Percentiles rank a stretch among this genome's conserved stretches.
These are phyloP conservation scores for Pristiophorus japonicus DNA, from an alignment of 2,113 vertebrate genomes.

Conservation along the genomic window DNA sequence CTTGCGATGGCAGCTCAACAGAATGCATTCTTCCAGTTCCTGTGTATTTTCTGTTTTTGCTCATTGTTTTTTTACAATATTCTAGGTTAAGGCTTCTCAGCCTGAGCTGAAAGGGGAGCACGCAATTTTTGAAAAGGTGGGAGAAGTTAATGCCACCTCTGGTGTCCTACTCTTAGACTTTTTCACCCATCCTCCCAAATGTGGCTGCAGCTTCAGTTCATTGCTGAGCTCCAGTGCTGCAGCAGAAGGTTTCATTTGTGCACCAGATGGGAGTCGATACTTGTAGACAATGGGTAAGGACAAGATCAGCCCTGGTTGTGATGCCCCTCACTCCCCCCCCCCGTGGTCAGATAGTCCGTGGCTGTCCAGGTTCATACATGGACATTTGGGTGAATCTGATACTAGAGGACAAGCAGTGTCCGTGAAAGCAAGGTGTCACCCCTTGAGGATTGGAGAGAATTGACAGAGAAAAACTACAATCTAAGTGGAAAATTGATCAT, in stretches of 20 bases:
- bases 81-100: not conserved
- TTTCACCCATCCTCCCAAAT: not conserved
- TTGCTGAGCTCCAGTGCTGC: not conserved
- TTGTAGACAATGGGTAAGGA: not conserved
- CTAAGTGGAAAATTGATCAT: not conserved
- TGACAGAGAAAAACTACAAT: too few relatives aligned
- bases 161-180: not conserved
- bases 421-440: not conserved
- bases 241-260: not conserved
- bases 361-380: not conserved
- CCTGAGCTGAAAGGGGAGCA: not conserved
- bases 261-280: not conserved
- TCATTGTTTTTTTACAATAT: not conserved
- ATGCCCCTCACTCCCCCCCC: too few relatives aligned
- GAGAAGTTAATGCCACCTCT: not conserved
- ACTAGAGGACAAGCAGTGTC: not conserved
- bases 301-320: not conserved
- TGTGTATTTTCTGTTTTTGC: not conserved
- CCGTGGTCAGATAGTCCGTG: not conserved
- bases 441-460: not conserved
- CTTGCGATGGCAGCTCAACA: not conserved
- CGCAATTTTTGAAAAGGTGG: not conserved
- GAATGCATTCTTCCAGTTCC: not conserved
- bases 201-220: not conserved
- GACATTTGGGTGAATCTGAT: not conserved